Conservation (phyloP, 2,113 vertebrate species). For the Caranx melampygus region DNA sequence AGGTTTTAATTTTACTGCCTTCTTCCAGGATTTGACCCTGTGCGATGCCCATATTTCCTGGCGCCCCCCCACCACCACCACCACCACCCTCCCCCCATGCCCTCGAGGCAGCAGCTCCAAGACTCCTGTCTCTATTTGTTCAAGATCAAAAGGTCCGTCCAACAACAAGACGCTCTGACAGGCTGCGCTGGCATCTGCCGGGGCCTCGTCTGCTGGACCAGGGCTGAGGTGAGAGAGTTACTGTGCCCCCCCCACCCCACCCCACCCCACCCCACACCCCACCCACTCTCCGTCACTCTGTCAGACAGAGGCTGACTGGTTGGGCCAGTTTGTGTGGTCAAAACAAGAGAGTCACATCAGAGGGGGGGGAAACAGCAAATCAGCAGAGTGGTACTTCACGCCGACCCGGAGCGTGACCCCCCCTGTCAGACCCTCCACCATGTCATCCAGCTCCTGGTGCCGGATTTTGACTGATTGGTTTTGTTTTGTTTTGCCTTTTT, state of each 20-base stretch:
- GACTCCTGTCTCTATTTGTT: constrained; percentile 71
- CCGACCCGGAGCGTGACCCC: constrained; percentile 70
- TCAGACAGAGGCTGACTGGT: constrained; percentile 55
- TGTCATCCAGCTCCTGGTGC: constrained; percentile 47
- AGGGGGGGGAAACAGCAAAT: constrained; percentile 60
- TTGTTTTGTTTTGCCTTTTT: constrained; percentile 57
- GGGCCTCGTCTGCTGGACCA: constrained; percentile 54
- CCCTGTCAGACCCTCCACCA: constrained; percentile 52
- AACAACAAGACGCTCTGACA: constrained; percentile 71
- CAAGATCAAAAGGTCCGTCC: constrained; percentile 76
- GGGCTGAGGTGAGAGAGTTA: constrained; percentile 56
- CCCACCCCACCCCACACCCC: too few species aligned
- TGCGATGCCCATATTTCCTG: constrained; percentile 64
- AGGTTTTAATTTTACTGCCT: constrained; percentile 76
- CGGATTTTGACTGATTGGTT: constrained; percentile 67
- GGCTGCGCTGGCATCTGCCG: constrained; percentile 50
- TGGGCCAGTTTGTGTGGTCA: constrained; percentile 66
- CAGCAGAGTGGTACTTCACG: constrained; percentile 50
- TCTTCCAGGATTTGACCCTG: constrained; percentile 70
- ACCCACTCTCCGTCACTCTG: constrained; percentile 40
- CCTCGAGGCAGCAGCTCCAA: constrained; percentile 56
- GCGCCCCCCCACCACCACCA: constrained; percentile 20
- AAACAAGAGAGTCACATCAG: constrained; percentile 60
- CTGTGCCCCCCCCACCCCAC: too few species aligned
- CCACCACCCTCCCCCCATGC: too few species aligned